Evolutionary conservation across 2,888 invertebrate genomes (phyloP), one percentile per base, ranked within the genome.

Genomic region (Ceratothoa steindachneri): DNA sequence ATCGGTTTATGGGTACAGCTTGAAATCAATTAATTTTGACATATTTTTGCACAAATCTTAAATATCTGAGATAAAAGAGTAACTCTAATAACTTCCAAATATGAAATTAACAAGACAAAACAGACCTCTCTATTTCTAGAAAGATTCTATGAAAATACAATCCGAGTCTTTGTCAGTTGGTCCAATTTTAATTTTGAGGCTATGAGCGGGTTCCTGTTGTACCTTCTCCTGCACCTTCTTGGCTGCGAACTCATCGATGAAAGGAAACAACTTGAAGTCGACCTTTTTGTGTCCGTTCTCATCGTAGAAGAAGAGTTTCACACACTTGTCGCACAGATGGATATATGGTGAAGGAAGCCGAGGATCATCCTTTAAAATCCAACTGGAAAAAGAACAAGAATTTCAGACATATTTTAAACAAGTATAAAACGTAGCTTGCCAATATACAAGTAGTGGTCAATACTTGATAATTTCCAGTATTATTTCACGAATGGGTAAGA

Each of bases 271-370:
- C 71, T 41, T 41, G 66, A 66, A 65, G 52, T 66, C 27, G 5
- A 2, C 1, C 66, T 28, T 51, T 12, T 60, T n/a, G 9, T 67
- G 15, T 28, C 51, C 66, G 27, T 67, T 4, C 3, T 67, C 28
- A 24, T 71, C 60, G n/a, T 71, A 78, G 51, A 72, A 75, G 51
- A 75, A 75, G 0, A 30, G 24, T 52, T 75, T 75, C n/a, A 75
- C 65, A 30, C 77, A 78, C 3, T 71, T 60, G 24, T 75, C 71
- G 55, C 77, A 78, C 31, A 75, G 19, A 64, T 71, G 75, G 9
- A 71, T 53, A n/a, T 41, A 31, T 9, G 75, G 73, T 19, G 67
- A 24, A 1, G 73, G 70, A 15, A 75, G 30, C 12, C 65, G 65
- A 7, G 65, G 31, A 22, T 75, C 73, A 55, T 69, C 75, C 60